Evolutionary conservation across 2,797 vertebrate genomes (phyloP), one percentile per base, ranked within the genome.

Genomic region (Gambelia wislizenii): DNA sequence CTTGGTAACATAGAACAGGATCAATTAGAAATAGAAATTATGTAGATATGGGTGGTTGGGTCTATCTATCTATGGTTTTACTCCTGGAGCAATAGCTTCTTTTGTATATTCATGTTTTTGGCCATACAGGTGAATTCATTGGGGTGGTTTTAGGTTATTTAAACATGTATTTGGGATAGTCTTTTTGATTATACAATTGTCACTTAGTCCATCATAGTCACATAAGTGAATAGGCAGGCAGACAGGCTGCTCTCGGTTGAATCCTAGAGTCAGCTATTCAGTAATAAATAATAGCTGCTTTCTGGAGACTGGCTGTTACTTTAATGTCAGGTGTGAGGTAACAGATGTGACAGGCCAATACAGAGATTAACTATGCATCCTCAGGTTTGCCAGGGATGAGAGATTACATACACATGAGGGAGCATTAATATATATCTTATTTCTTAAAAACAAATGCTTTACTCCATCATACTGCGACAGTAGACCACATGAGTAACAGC

Each of bases 221-320:
- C 13, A 49, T 8, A 49, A 22, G 18, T 4, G 4, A 39, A 52
- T 47, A 77, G 6, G 81, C 27, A 89, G 92, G 22, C 8, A 75
- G 30, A 3, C 10, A 0, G 18, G 5, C 64, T 10, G 20, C 67
- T 33, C 64, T 87, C 83, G 86, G 84, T 87, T 87, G 30, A 75
- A 92, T 20, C 22, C n/a, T 6, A 10, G 85, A 91, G 22, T 89
- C 70, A 90, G 36, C 84, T 56, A 47, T 84, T 89, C 44, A 83
- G 27, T 47, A 49, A 91, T 74, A 90, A 92, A 92, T 85, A 92
- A 89, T 85, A 85, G 75, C 18, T 87, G 10, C 91, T 92, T 92
- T 42, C 81, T 52, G 72, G 74, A 83, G 39, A 70, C 3, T 74
- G 33, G 36, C 64, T 85, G 79, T 78, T 91, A 82, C 33, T 89